Base-by-base conservation (phyloP, 2,888 invertebrate species). In the Lordiphosa fenestrarum region DNA sequence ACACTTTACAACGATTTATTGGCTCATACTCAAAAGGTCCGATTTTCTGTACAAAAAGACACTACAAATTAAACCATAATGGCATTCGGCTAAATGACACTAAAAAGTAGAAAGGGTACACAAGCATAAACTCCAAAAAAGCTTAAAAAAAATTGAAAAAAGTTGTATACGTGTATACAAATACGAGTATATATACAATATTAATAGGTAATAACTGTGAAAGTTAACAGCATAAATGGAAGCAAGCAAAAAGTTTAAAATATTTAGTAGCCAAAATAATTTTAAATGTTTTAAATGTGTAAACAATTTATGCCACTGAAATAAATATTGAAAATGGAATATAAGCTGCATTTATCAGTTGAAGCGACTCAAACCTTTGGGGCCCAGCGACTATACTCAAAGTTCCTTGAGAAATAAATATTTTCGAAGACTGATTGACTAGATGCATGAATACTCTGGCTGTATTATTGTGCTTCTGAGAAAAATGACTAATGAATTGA, bases 171-270 rank as follows among this genome's bases (percentile, higher is more conserved):
- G 65, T 78, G 48, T 71, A 68, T 75, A 78, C 36, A 42, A 68
- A 67, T 56, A 58, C 40, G 23, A 23, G 6, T 67, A 62, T 38
- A 42, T 66, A 37, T 19, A 35, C 10, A 35, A 19, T 35, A 35
- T 46, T 9, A 7, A 10, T 46, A 61, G 47, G 54, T 53, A 15
- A 56, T 66, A 62, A 78, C 82, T 69, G 78, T 73, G 84, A 84
- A 75, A 78, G 77, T 78, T 78, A 78, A 78, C 84, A 84, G 82
- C 78, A 81, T 68, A 68, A 81, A 71, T 84, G 82, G 62, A 66
- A 69, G 58, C 64, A 69, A 59, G 35, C 49, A 49, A 69, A 57
- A 48, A 46, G 12, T 37, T 25, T 36, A 47, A 59, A 36, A 39
- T 49, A 65, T 42, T 54, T 38, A 62, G 50, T 65, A 66, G 50